Evolutionary conservation across 2,113 vertebrate species (phyloP).

Genomic region (Acanthochromis polyacanthus): DNA sequence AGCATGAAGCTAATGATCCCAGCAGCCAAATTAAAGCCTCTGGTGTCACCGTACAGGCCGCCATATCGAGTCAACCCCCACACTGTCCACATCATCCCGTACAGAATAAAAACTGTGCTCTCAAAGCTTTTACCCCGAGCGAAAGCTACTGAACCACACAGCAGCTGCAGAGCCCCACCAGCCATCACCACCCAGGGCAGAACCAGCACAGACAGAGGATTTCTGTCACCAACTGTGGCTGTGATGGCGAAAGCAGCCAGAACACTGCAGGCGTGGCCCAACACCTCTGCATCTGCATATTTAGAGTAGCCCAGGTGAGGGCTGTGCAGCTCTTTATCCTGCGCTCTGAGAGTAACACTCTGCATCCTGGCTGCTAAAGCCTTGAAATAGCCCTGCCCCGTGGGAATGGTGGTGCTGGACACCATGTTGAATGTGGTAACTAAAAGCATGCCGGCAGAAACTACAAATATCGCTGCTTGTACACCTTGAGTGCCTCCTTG

Average conservation of each 20-base stretch:
- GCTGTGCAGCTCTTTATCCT: conserved; percentile 78
- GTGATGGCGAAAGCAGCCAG: conserved; percentile 89
- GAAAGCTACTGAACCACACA: conserved; percentile 87
- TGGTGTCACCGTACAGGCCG: conserved; percentile 81
- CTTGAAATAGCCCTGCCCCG: conserved; percentile 76
- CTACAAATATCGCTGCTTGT: conserved; percentile 86
- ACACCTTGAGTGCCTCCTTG: conserved; percentile 87
- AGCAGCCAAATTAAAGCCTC: conserved; percentile 84
- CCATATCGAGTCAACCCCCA: conserved; percentile 89
- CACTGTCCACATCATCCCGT: conserved; percentile 90
- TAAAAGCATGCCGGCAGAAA: conserved; percentile 81
- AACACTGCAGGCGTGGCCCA: conserved; percentile 89
- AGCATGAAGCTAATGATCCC: conserved; percentile 89
- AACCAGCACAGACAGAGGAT: conserved; percentile 82
- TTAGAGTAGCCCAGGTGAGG: conserved; percentile 91
- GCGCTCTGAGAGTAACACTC: conserved; percentile 78
- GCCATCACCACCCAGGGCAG: conserved; percentile 90
- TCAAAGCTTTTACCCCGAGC: conserved; percentile 91
- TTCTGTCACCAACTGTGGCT: conserved; percentile 63
- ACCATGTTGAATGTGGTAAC: conserved; percentile 82
- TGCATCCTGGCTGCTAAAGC: conserved; percentile 71
- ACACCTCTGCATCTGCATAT: conserved; percentile 88
- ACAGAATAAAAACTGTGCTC: conserved; percentile 89
- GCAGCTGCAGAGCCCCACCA: conserved; percentile 86
- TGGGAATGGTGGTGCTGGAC: conserved; percentile 74